Conservation (phyloP, 2,888 invertebrate species). For the Stenurella melanura region DNA sequence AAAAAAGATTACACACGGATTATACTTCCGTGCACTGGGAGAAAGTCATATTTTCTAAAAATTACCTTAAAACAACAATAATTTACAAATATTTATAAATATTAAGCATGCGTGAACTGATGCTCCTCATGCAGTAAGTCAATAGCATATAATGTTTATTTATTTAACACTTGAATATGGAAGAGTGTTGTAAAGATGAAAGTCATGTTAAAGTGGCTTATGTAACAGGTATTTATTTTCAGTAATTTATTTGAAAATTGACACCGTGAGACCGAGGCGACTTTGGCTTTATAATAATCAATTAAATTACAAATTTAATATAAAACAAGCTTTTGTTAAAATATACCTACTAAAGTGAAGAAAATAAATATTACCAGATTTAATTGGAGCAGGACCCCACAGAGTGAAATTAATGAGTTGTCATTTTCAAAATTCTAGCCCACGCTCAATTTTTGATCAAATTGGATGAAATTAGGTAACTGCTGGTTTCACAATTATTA, state of each 20-base stretch:
- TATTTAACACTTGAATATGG: neutral
- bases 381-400: too few relatives aligned
- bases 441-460: too few relatives aligned
- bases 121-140: neutral
- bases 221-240: neutral
- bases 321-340: too few relatives aligned
- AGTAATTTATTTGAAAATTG: neutral
- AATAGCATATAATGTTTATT: neutral
- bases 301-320: too few relatives aligned
- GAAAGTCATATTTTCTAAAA: constrained; percentile 26
- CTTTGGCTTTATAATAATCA: neutral
- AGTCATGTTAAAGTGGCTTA: neutral
- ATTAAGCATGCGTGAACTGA: neutral
- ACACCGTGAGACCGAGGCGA: neutral
- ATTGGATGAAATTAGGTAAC: too few relatives aligned
- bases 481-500: too few relatives aligned
- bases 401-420: too few relatives aligned
- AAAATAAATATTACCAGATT: too few relatives aligned
- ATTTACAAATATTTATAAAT: constrained; percentile 1
- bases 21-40: constrained; percentile 14
- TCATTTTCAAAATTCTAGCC: too few relatives aligned
- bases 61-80: constrained; percentile 9
- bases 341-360: too few relatives aligned
- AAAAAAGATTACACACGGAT: constrained; percentile 25
- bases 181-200: neutral